Conservation (phyloP, 2,797 vertebrate species). For the Tinamus major region DNA sequence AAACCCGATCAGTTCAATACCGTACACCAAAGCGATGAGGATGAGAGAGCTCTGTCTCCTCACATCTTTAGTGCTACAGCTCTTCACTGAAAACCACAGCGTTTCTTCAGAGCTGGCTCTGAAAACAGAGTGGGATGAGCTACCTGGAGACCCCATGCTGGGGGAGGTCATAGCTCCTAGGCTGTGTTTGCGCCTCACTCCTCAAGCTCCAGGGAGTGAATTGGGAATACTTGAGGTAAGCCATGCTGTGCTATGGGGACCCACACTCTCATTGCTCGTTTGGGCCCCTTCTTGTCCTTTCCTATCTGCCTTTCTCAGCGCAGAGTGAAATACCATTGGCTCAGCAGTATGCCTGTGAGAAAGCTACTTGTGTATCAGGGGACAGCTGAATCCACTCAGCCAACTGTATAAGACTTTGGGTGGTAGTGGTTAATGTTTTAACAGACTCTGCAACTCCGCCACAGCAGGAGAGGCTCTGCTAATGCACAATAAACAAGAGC, state of each 20-base stretch:
- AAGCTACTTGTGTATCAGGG: neutral
- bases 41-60: neutral
- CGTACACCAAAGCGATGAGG: neutral
- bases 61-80: neutral
- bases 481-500: slow-evolving; percentile 60
- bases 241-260: neutral
- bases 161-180: neutral
- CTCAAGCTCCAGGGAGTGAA: neutral
- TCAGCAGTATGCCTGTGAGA: neutral
- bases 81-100: neutral
- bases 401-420: neutral
- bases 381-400: slow-evolving; percentile 27
- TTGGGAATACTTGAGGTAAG: neutral
- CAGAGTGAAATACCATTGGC: neutral
- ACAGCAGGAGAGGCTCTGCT: slow-evolving; percentile 48
- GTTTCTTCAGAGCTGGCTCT: neutral
- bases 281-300: neutral
- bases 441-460: slow-evolving; percentile 46
- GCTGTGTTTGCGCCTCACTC: neutral
- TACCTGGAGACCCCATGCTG: no score
- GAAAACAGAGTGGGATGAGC: neutral
- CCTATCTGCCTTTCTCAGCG: fast-evolving
- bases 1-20: neutral
- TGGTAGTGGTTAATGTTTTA: slow-evolving; percentile 38
- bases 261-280: neutral